Conservation (phyloP, 1,140 invertebrate species). For the Dysdera silvatica region DNA sequence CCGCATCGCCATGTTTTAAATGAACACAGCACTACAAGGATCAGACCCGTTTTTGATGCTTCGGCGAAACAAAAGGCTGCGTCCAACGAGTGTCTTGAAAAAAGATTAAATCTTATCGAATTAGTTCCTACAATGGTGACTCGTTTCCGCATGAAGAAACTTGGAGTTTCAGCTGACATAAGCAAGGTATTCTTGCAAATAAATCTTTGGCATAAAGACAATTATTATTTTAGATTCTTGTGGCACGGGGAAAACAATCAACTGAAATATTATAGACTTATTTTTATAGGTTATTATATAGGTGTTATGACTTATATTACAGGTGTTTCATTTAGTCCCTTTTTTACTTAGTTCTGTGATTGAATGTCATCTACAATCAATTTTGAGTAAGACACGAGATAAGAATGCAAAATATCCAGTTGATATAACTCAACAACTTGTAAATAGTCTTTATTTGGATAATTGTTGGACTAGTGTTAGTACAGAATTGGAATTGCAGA, state of each 20-base stretch:
- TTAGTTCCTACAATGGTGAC: conserved; percentile 35
- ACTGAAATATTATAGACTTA: not conserved
- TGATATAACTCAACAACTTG: not conserved
- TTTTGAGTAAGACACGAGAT: not conserved
- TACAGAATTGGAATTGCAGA: not conserved
- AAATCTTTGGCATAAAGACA: not conserved
- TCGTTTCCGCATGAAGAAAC: not conserved
- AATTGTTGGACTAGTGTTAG: conserved; percentile 2
- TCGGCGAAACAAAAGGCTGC: conserved; percentile 2
- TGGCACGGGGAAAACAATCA: not conserved
- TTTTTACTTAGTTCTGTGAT: not conserved
- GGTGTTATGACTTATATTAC: too few relatives aligned
- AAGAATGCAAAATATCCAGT: not conserved
- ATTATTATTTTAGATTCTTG: not conserved
- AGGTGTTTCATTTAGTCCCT: not conserved
- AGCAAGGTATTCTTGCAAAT: conserved; percentile 6
- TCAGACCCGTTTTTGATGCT: conserved; percentile 16
- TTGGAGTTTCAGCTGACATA: not conserved
- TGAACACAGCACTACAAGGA: conserved; percentile 29
- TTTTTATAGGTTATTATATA: not conserved
- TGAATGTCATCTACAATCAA: not conserved
- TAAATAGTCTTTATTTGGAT: not conserved
- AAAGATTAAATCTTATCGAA: conserved; percentile 9
- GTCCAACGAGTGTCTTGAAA: conserved; percentile 15
- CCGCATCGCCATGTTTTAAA: conserved; percentile 33